Evolutionary conservation across 2,888 invertebrate species (phyloP).

Genomic region (Rapana venosa): DNA sequence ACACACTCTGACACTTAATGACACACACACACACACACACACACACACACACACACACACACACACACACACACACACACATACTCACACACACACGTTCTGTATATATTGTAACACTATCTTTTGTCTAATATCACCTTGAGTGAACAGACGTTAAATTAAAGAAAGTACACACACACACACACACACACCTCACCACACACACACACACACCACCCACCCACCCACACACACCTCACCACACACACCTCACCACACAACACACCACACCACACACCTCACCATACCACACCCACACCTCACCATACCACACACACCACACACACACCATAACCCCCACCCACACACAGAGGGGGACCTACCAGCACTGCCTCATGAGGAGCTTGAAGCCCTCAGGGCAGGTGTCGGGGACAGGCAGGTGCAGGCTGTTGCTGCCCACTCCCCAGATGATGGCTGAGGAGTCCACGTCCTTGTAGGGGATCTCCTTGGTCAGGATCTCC

Average conservation of each 20-base stretch:
- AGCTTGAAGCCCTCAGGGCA: slow-evolving; percentile 90
- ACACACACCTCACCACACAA: no score
- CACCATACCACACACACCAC: slow-evolving; percentile 6
- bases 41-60: neutral
- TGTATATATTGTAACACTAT: no score
- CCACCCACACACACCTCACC: no score
- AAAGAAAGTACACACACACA: no score
- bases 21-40: no score
- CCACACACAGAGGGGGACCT: slow-evolving; percentile 50
- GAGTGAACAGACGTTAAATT: no score
- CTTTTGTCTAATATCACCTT: no score
- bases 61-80: slow-evolving; percentile 1
- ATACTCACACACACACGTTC: neutral
- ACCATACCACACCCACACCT: no score
- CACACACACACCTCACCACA: no score
- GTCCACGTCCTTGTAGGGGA: slow-evolving; percentile 95
- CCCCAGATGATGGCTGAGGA: slow-evolving; percentile 98
- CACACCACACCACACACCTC: no score
- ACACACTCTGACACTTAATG: no score
- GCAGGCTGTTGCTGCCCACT: slow-evolving; percentile 94
- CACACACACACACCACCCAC: no score
- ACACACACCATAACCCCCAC: neutral
- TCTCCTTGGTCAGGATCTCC: slow-evolving; percentile 96
- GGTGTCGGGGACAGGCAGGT: slow-evolving; percentile 92
- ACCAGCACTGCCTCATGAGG: slow-evolving; percentile 94